Base-by-base conservation (phyloP, 2,113 vertebrate species). In the Hippocampus guttulatus region DNA sequence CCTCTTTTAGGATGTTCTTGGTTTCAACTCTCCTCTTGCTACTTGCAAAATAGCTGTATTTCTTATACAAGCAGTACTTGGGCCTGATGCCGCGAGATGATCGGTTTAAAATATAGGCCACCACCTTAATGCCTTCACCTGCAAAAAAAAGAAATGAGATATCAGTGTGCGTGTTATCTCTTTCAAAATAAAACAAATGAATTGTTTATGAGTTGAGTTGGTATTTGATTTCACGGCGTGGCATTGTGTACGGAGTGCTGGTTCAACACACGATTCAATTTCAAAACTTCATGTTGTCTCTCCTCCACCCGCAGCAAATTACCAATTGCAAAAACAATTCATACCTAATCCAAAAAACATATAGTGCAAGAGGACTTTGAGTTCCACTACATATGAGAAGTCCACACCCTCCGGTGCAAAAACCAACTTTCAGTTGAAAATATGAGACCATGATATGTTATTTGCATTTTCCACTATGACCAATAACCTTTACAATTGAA, bases 51-150 rank as follows among this genome's bases (percentile, higher is more conserved):
- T 89, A 92, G 71, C 85, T 91, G 57, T 86, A 78, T 69, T 91
- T 91, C 61, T 69, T 81, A 80, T 91, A 90, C 11, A 92, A 16
- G 20, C 71, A 81, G 73, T 86, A 91, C 72, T 91, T 91, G 14
- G 88, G 90, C 74, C 81, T 89, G 76, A 91, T 82, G 30, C 71
- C 57, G 57, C 87, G 86, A 64, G 86, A 80, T 0, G 89, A 91
- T 57, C 76, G 87, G 81, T 93, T 92, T 25, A 87, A 65, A 40
- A 92, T 78, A 27, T 9, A 70, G 11, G 84, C 65, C 38, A 78
- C 5, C 38, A 92, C 75, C 20, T 82, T 88, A 20, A 91, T 21
- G 57, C 73, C 79, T 68, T 89, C 86, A 23, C 79, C 89, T 92
- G 73, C 14, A 64, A 70, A 41, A 38, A 16, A 80, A 41, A 30